phyloP scores from a whole-genome alignment of 2,888 invertebrate species.

The Caenorhabditis doughertyi region DNA sequence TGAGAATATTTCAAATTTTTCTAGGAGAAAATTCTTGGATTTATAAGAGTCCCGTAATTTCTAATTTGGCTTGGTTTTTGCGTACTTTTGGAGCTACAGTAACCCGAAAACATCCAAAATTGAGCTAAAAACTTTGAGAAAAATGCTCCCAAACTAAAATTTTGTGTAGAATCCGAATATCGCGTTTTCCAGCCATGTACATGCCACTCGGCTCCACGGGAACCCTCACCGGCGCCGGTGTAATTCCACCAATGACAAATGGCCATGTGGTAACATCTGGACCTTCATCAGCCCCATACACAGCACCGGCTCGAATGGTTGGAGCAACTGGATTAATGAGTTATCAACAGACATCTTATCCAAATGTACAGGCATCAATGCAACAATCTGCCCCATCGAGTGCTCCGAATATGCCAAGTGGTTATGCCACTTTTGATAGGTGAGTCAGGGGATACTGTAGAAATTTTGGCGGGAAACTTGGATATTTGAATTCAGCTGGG shows the following conservation, averaged over 20 bases:
- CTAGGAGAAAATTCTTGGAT: no score
- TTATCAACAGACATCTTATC: constrained; percentile 64
- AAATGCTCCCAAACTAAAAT: neutral
- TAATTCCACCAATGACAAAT: constrained; percentile 43
- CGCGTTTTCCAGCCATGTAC: constrained; percentile 43
- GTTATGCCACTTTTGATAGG: constrained; percentile 65
- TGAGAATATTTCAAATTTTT: no score
- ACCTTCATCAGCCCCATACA: constrained; percentile 46
- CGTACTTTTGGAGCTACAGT: neutral
- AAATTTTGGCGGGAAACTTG: neutral
- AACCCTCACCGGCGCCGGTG: constrained; percentile 3
- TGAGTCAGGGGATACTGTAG: neutral
- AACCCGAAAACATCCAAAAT: neutral
- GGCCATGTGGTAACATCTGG: constrained; percentile 29
- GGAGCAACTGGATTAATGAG: constrained; percentile 64
- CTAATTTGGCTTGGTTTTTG: neutral
- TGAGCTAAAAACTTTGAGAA: neutral
- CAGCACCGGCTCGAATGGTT: constrained; percentile 59
- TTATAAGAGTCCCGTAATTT: neutral
- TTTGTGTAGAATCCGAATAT: neutral
- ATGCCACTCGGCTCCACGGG: constrained; percentile 37
- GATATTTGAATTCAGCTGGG: no score
- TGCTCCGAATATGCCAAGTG: constrained; percentile 13
- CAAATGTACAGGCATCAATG: constrained; percentile 39
- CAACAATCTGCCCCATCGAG: constrained; percentile 21